Base-by-base conservation (phyloP, 2,888 invertebrate species). In the Cerastoderma edule region DNA sequence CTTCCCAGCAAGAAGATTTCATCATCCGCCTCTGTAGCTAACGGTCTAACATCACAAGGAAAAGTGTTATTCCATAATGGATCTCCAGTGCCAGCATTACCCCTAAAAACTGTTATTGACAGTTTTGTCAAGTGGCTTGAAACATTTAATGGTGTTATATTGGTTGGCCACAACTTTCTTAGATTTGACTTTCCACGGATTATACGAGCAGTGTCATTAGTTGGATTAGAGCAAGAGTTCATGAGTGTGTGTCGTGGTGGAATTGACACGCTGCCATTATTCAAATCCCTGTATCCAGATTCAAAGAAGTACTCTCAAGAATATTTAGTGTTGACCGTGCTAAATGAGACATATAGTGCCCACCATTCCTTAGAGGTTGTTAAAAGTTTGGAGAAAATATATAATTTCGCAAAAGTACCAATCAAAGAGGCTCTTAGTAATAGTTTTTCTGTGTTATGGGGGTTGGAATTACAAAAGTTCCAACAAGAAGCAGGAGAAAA, bases 21-120 rank as follows among this genome's bases (percentile, higher is more conserved):
- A 10, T 30, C 68, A 46, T 56, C 69, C 33, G 67, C 72, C 46
- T 64, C 72, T 22, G 24, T 39, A 64, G 68, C 68, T 4, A 74
- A 54, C 4, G 69, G 69, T 44, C 60, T 74, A 8, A 56, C 65
- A 19, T 22, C 54, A 28, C 44, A 48, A n/a, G 74, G 64, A 28
- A 46, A 56, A 33, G 57, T 65, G 3, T n/a, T 74, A 32, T 69
- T 65, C 30, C 33, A 33, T 5, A 28, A 66, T 57, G 69, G 65
- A 5, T 39, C 68, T 19, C 74, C 74, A 22, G 74, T 75, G 27
- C n/a, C 4, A n/a, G 19, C 70, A 19, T 8, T 44, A 5, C 30
- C 57, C 10, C 60, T 70, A 27, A 32, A 60, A n/a, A 30, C 30
- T 39, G 60, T 44, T 24, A 35, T 72, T 2, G 30, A 46, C 32